A percentile compares a stretch with the other conserved stretches of the same genome.
phyloP scores from a whole-genome alignment of 2,113 vertebrate genomes.

The Geococcyx californianus region DNA sequence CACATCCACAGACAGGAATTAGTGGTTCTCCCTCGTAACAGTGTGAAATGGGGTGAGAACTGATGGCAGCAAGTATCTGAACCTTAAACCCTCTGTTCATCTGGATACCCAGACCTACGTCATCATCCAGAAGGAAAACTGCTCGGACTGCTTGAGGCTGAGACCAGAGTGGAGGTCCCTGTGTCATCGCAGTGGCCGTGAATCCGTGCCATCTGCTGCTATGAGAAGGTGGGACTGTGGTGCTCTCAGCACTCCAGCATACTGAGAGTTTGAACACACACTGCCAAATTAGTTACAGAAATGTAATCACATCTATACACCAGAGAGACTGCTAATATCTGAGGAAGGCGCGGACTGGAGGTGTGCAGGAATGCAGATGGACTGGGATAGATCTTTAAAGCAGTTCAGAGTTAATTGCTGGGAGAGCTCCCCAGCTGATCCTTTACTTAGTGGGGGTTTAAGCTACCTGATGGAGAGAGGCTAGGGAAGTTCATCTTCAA shows the following conservation, averaged over 20 bases:
- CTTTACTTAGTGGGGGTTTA: neutral
- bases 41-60: neutral
- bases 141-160: neutral
- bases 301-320: neutral
- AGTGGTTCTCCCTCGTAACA: neutral
- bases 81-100: neutral
- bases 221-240: rapidly evolving
- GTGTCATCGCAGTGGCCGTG: neutral
- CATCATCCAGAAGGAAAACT: neutral
- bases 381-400: neutral
- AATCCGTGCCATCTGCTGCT: neutral
- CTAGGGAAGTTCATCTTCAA: neutral
- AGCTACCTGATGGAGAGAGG: neutral
- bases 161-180: neutral
- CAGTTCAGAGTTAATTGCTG: neutral
- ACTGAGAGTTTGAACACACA: neutral
- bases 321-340: neutral
- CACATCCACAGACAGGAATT: neutral
- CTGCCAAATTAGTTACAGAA: neutral
- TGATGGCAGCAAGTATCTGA: neutral
- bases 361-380: neutral
- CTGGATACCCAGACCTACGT: neutral
- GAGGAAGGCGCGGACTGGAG: neutral
- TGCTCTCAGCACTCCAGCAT: neutral
- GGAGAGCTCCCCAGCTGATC: neutral